These are phyloP conservation scores for Paragorgia papillata DNA, from an alignment of 92 coral and sea anemone genomes.

Conservation along the genomic window DNA sequence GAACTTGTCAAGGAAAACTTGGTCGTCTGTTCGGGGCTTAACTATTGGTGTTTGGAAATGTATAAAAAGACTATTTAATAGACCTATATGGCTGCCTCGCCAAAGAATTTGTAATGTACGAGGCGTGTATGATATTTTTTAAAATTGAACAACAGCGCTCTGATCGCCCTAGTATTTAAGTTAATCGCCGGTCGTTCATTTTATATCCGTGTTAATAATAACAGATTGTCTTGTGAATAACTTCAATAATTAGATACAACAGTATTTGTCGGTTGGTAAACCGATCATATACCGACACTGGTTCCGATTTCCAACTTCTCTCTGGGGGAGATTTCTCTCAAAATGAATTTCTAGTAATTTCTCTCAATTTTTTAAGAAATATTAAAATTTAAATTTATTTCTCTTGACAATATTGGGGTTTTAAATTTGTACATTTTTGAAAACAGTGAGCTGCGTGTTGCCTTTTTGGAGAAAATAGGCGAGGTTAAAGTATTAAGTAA, in stretches of 20 bases:
- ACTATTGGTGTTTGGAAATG: neutral
- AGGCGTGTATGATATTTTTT: slow-evolving; percentile 46
- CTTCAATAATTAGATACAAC: neutral
- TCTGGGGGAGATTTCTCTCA: neutral
- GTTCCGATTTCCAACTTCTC: no score
- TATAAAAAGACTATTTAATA: slow-evolving; percentile 37
- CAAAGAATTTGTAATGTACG: slow-evolving; percentile 19
- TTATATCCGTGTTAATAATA: slow-evolving; percentile 32
- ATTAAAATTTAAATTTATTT: no score
- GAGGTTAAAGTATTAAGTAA: no score
- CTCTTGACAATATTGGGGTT: no score
- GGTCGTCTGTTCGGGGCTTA: no score
- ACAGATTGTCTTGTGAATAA: slow-evolving; percentile 15
- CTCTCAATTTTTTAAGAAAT: no score
- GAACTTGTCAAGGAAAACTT: no score
- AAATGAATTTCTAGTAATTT: neutral
- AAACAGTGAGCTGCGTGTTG: no score
- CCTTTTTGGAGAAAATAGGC: no score
- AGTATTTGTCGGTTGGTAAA: neutral
- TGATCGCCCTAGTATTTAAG: slow-evolving; percentile 31
- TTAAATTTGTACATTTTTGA: no score
- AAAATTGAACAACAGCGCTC: slow-evolving; percentile 4
- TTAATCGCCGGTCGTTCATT: slow-evolving; percentile 14
- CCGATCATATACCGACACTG: no score
- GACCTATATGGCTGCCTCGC: slow-evolving; percentile 24